These are phyloP conservation scores for Petrocephalus sullivani DNA, from an alignment of 2,797 vertebrate genomes.

Conservation along the genomic window DNA sequence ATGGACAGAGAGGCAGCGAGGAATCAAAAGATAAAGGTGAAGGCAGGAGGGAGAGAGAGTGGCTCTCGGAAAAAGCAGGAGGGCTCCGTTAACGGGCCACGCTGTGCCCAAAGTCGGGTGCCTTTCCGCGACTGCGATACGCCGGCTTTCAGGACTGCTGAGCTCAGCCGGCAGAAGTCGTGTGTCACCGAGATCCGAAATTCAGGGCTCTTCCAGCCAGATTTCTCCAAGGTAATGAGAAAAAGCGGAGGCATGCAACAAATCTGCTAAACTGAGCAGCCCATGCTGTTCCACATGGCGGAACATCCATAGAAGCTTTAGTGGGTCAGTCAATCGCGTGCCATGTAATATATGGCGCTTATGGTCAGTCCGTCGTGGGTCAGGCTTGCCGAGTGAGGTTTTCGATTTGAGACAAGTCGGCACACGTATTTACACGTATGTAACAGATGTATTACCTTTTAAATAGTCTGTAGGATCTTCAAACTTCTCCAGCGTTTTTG, in stretches of 20 bases:
- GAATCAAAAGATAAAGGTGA: neutral
- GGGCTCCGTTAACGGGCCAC: neutral
- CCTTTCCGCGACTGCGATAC: neutral
- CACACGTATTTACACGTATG: too few species aligned
- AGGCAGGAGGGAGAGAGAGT: neutral
- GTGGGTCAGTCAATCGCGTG: conserved; percentile 37
- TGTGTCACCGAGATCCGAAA: neutral
- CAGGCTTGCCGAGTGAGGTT: neutral
- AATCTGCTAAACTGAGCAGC: neutral
- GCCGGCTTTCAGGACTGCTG: neutral
- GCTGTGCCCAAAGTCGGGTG: neutral
- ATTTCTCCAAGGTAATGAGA: neutral
- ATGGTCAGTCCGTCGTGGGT: neutral
- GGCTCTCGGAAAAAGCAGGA: neutral
- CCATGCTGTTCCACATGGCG: neutral
- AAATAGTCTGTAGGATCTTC: too few species aligned
- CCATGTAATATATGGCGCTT: neutral
- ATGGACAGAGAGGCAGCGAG: neutral
- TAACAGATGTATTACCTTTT: too few species aligned
- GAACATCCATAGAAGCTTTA: neutral
- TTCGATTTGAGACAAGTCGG: too few species aligned
- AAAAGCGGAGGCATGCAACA: neutral
- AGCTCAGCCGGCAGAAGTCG: neutral
- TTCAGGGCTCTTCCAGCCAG: neutral
- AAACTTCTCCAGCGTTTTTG: too few species aligned